Percentiles rank a stretch among this genome's conserved stretches.
phyloP scores from a whole-genome alignment of 37 sponge, comb jelly and placozoan species.

The Corticium candelabrum region DNA sequence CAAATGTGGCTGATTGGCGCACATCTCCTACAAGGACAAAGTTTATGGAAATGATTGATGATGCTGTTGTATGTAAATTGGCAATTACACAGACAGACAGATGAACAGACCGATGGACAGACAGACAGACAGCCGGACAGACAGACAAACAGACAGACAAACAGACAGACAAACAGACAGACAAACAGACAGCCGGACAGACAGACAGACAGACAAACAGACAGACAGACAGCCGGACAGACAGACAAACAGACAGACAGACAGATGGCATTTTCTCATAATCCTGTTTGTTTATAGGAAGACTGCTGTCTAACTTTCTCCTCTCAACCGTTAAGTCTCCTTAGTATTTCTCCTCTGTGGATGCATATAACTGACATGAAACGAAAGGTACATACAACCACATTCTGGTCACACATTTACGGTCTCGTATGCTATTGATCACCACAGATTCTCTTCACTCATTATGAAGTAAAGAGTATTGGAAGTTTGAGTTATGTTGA shows the following conservation, averaged over 20 bases:
- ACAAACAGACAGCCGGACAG: too few species aligned
- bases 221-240: too few species aligned
- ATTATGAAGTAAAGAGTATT: slow-evolving; percentile 29
- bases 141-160: too few species aligned
- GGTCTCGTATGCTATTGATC: not conserved
- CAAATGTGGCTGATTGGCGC: slow-evolving; percentile 53
- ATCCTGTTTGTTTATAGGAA: not conserved
- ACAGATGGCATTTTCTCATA: too few species aligned
- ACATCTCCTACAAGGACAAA: slow-evolving; percentile 37
- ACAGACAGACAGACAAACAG: too few species aligned
- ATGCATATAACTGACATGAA: slow-evolving; percentile 53
- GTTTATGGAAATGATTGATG: slow-evolving; percentile 60
- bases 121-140: too few species aligned
- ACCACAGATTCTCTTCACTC: slow-evolving; percentile 45
- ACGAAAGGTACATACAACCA: slow-evolving; percentile 39
- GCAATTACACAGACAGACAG: not conserved
- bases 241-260: too few species aligned
- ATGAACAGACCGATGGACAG: too few species aligned
- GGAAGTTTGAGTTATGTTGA: slow-evolving; percentile 79
- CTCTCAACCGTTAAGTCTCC: too few species aligned
- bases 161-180: too few species aligned
- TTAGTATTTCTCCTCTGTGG: slow-evolving; percentile 60
- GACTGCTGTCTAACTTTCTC: not conserved
- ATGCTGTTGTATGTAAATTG: slow-evolving; percentile 39
- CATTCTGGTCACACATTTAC: not conserved